Base-by-base conservation (phyloP, 2,888 invertebrate genomes). In the Trypoxylon attenuatum region DNA sequence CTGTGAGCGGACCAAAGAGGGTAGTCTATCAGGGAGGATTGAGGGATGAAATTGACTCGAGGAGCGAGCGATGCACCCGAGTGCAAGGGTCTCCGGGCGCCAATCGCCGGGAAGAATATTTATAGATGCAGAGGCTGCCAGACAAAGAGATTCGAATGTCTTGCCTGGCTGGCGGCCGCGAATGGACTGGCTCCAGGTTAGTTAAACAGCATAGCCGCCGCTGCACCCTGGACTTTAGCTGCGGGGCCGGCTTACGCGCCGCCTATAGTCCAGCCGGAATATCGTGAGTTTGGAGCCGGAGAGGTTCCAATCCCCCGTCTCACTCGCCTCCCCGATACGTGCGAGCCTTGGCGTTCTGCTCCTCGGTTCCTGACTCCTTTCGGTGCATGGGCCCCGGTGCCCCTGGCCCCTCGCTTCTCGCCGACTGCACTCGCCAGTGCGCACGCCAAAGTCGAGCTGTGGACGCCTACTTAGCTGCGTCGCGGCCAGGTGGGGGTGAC, bases 161-260 rank as follows among this genome's bases (percentile, higher is more conserved):
- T 76, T 79, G 81, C 81, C 76, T 69, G 83, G 78, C 64, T 84
- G 82, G 77, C 83, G 81, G 82, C 77, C 84, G 83, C 84, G 82
- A 82, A 80, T 82, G 78, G 71, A 84, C 83, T 83, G 83, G 78
- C 77, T 80, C 61, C 73, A 69, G 64, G 57, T 65, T 71, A 16
- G 65, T 71, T 81, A 79, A 77, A 79, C 79, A 73, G 76, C 76
- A 69, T 71, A 78, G 72, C 65, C 72, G 67, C 55, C 57, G 47
- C 73, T 71, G 80, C 78, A 79, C 71, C 71, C 71, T 72, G 67
- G 79, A 78, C 76, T 78, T 74, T 76, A 79, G 76, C 60, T 41
- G 56, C 47, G 33, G 38, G 68, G 73, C 61, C 71, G 66, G 71
- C 73, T 76, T 72, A 76, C 69, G 66, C 69, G 66, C 62, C 66